Percentiles rank a stretch among this genome's conserved stretches.
These are phyloP conservation scores for Anguilla rostrata DNA, from an alignment of 2,113 vertebrate species.

Conservation along the genomic window DNA sequence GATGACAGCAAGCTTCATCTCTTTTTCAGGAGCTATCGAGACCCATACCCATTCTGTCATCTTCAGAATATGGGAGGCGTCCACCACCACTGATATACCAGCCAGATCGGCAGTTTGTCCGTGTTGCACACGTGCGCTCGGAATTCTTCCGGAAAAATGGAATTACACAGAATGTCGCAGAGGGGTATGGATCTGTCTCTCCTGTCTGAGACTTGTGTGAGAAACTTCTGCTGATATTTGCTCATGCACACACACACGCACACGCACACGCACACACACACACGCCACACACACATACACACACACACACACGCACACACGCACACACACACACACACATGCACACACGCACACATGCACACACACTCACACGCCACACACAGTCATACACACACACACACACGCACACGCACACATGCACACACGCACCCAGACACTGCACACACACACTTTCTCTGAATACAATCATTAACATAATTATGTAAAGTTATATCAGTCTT, in stretches of 20 bases:
- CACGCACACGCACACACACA: background rate
- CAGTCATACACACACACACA: background rate
- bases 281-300: background rate
- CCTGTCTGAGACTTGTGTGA: constrained; percentile 46
- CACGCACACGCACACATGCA: background rate
- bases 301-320: too few species aligned
- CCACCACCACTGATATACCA: constrained; percentile 24
- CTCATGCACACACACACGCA: background rate
- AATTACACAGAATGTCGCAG: constrained; percentile 58
- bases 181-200: constrained; percentile 62
- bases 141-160: constrained; percentile 70
- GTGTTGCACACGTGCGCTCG: constrained; percentile 45
- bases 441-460: background rate
- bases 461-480: background rate
- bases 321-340: too few species aligned
- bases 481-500: background rate
- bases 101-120: constrained; percentile 32
- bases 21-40: constrained; percentile 61
- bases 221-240: background rate
- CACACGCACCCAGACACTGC: background rate
- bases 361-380: background rate
- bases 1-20: background rate
- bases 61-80: constrained; percentile 60
- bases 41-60: constrained; percentile 55
- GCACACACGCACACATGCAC: background rate